Base-by-base conservation (phyloP, 2,797 vertebrate species). In the Hafferia zeledoni region DNA sequence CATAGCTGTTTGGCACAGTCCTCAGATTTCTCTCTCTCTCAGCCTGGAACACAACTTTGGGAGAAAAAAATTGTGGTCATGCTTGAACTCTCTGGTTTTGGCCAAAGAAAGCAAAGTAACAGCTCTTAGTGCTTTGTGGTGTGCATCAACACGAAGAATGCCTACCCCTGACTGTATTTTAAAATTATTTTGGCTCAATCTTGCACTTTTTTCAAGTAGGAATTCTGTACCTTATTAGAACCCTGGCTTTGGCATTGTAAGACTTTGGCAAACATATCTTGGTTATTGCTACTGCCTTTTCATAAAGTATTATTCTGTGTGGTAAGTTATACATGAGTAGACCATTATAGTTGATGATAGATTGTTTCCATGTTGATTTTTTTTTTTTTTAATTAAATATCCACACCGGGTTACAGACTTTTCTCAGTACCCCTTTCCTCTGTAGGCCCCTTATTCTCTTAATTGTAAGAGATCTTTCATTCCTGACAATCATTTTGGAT, bases 41-140 rank as follows among this genome's bases (percentile, higher is more conserved):
- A 55, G n/a, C 49, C 87, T 0, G 0, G 50, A 93, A 55, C 5
- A 41, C 20, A 63, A 11, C 5, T n/a, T 89, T 28, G 17, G 3
- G 10, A n/a, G 22, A 19, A 22, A 79, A 50, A 84, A 52, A 31
- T 5, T n/a, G 10, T 43, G 16, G 5, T 41, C 14, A 5, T 0
- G 1, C 17, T 53, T 5, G 3, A 41, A 63, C n/a, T 70, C 49
- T 55, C 28, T 35, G 28, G 57, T 35, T 24, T 76, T 76, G 30
- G 64, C 35, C 68, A 31, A 85, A 35, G 47, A 72, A 72, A 71
- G 18, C 13, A 31, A 86, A 90, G 22, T 49, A 46, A 68, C 20
- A 56, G 49, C 17, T 85, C 31, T 37, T 53, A 49, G 31, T 57
- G 25, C 19, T 82, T 75, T 79, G 63, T 61, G 43, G 28, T 60